A percentile compares a stretch with the other conserved stretches of the same genome.
Conservation (phyloP, 2,888 invertebrate genomes). For the Molorchus minor region DNA sequence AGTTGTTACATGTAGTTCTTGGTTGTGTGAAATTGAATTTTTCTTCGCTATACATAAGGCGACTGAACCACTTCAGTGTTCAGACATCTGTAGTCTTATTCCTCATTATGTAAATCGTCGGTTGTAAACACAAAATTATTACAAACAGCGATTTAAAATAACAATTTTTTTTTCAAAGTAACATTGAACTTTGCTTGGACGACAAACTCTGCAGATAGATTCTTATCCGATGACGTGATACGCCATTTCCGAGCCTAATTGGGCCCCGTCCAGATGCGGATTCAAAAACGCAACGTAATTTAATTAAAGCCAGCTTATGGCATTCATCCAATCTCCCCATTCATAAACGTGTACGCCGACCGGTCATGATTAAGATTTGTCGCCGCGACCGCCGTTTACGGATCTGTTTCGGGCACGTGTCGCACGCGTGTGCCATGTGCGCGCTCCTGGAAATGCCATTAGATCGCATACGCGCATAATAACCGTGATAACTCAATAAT, state of each 20-base stretch:
- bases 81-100: too few species aligned
- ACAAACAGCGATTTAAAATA: too few species aligned
- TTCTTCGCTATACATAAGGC: too few species aligned
- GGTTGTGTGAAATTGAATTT: too few species aligned
- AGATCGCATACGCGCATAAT: slow-evolving; percentile 39
- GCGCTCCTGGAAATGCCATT: slow-evolving; percentile 39
- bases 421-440: slow-evolving; percentile 33
- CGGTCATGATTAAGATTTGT: slow-evolving; percentile 32
- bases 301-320: slow-evolving; percentile 34
- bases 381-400: slow-evolving; percentile 31
- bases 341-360: slow-evolving; percentile 13
- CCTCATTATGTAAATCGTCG: too few species aligned
- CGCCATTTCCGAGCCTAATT: slow-evolving; percentile 36
- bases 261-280: slow-evolving; percentile 38
- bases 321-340: slow-evolving; percentile 35
- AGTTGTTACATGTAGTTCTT: too few species aligned
- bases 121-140: too few species aligned
- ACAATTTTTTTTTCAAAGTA: too few species aligned
- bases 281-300: slow-evolving; percentile 35
- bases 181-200: too few species aligned
- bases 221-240: too few species aligned
- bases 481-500: slow-evolving; percentile 39
- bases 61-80: too few species aligned
- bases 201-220: too few species aligned
- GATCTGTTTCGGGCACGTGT: slow-evolving; percentile 29